Evolutionary conservation across 2,797 vertebrate species (phyloP).

Genomic region (Periophthalmus magnuspinnatus): DNA sequence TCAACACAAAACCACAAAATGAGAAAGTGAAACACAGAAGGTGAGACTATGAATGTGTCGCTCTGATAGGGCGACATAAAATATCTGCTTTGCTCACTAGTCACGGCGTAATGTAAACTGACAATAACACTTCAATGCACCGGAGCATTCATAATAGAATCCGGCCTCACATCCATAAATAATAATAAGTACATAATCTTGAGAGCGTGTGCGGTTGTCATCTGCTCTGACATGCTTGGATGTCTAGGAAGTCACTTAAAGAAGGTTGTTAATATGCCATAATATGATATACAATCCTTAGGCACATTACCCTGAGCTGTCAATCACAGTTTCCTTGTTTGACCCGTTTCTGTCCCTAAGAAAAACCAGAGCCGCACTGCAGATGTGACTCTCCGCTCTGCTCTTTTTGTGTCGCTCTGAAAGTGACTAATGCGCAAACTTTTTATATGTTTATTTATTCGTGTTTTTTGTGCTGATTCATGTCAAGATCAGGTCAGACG

Average conservation of each 20-base stretch:
- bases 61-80: background rate
- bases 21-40: background rate
- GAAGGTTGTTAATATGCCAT: background rate
- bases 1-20: background rate
- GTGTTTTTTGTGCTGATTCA: conserved; percentile 36
- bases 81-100: conserved; percentile 3
- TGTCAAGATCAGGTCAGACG: conserved; percentile 40
- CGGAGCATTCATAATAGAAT: conserved; percentile 10
- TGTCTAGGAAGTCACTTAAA: background rate
- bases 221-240: background rate
- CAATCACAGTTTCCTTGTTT: conserved; percentile 3
- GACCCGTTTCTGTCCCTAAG: background rate
- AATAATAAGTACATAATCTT: conserved; percentile 10
- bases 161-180: conserved; percentile 9
- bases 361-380: conserved; percentile 15
- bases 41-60: background rate
- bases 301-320: background rate
- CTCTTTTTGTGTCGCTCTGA: conserved; percentile 44
- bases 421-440: conserved; percentile 52
- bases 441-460: conserved; percentile 30
- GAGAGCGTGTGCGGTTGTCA: background rate
- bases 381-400: conserved; percentile 31
- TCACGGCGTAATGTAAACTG: background rate
- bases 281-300: background rate
- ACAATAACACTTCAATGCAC: conserved; percentile 7